Base-by-base conservation (phyloP, 2,113 vertebrate genomes). In the Ailurus styani region DNA sequence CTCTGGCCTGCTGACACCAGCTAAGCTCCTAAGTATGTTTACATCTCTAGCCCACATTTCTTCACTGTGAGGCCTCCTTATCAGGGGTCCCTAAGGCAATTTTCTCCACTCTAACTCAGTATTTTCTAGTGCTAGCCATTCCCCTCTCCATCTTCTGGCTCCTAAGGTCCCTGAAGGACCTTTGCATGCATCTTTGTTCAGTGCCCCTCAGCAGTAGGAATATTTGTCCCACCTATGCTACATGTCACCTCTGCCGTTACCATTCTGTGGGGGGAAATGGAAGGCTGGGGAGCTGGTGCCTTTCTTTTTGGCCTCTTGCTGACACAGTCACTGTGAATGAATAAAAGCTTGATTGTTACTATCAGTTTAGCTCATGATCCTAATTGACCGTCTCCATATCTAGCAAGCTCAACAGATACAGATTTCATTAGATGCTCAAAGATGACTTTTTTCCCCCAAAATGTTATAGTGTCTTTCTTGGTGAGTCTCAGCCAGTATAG, bases 71-170 rank as follows among this genome's bases (percentile, higher is more conserved):
- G 23, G 17, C 31, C 1, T 18, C 11, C 21, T 83, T 91, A 18
- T 2, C 7, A 77, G 27, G 17, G 1, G 2, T 1, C 7, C 25
- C 0, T 55, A 25, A 70, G 21, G 27, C 7, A 50, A 4, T 40
- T 47, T 50, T 68, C 27, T 60, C 29, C 21, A 50, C 2, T 84
- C 50, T 27, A 13, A 23, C 21, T 52, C 20, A 5, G 34, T 6
- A 20, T 21, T 66, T 82, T 68, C 15, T 37, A 27, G 23, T 60
- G 8, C 23, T 57, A 42, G 4, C 13, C 17, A 2, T 79, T 57
- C 1, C 7, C 31, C 7, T 60, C 21, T 54, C 29, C 27, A 45
- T 62, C 23, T 6, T 57, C 50, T 8, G n/a, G 21, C 4, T 88
- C 6, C 34, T 62, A 7, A 29, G 29, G 6, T 31, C 1, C 5